Conservation (phyloP, 2,113 vertebrate genomes). For the Sardina pilchardus region DNA sequence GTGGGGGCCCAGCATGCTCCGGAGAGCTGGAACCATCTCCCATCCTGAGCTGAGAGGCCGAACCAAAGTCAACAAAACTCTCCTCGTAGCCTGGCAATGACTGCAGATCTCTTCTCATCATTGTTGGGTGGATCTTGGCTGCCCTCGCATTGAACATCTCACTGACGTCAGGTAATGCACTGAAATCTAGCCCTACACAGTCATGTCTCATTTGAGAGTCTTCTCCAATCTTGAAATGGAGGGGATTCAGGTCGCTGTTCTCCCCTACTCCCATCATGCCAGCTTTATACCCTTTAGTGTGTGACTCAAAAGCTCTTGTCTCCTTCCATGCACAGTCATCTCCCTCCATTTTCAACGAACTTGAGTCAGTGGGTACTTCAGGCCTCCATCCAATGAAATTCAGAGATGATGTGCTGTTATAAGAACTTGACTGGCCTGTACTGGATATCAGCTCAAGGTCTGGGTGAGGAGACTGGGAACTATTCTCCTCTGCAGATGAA, state of each 20-base stretch:
- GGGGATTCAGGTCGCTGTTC: not conserved
- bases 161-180: not conserved
- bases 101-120: not conserved
- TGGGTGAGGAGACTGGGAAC: not conserved
- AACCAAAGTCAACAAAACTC: not conserved
- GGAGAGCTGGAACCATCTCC: not conserved
- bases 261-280: not conserved
- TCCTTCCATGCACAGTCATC: conserved; percentile 19
- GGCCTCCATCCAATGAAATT: conserved; percentile 16
- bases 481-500: not conserved
- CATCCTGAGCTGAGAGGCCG: not conserved
- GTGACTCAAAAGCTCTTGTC: not conserved
- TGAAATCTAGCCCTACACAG: not conserved
- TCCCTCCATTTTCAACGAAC: conserved; percentile 18
- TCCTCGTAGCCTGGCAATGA: not conserved
- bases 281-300: not conserved
- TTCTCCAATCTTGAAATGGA: not conserved
- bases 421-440: not conserved
- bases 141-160: not conserved
- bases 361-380: not conserved
- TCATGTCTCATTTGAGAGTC: not conserved
- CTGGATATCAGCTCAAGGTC: not conserved
- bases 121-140: not conserved
- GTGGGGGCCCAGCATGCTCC: not conserved
- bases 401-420: not conserved